These are phyloP conservation scores for Unio pictorum DNA, from an alignment of 2,888 invertebrate genomes.

Conservation along the genomic window DNA sequence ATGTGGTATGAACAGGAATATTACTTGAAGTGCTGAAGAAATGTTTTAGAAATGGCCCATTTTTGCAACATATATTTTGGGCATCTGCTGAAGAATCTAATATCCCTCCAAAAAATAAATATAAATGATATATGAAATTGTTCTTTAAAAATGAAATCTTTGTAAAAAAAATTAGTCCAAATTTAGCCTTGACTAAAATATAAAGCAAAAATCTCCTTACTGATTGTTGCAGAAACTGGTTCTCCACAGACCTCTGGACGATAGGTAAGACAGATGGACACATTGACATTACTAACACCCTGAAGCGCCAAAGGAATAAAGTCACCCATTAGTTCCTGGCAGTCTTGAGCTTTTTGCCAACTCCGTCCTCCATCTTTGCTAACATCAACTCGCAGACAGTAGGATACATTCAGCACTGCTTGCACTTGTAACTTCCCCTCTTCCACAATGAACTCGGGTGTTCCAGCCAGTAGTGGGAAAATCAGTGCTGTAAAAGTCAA, in stretches of 20 bases:
- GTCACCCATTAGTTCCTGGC: constrained; percentile 34
- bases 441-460: constrained; percentile 41
- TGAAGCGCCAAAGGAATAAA: constrained; percentile 24
- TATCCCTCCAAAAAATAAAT: no score
- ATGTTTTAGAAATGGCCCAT: no score
- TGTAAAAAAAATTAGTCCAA: no score
- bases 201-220: constrained; percentile 34
- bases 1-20: no score
- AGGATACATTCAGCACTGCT: constrained; percentile 39
- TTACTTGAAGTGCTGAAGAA: no score
- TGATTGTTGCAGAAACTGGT: constrained; percentile 44
- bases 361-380: constrained; percentile 33
- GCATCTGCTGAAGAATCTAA: no score
- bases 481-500: constrained; percentile 39
- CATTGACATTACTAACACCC: constrained; percentile 48
- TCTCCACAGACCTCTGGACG: constrained; percentile 58
- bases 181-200: no score
- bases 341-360: constrained; percentile 43
- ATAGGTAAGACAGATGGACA: constrained; percentile 58
- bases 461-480: constrained; percentile 46
- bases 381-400: constrained; percentile 54
- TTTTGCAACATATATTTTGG: no score
- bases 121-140: no score
- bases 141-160: no score
- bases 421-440: constrained; percentile 36